These are phyloP conservation scores for Philereme vetulata DNA, from an alignment of 2,888 invertebrate species.

Conservation along the genomic window DNA sequence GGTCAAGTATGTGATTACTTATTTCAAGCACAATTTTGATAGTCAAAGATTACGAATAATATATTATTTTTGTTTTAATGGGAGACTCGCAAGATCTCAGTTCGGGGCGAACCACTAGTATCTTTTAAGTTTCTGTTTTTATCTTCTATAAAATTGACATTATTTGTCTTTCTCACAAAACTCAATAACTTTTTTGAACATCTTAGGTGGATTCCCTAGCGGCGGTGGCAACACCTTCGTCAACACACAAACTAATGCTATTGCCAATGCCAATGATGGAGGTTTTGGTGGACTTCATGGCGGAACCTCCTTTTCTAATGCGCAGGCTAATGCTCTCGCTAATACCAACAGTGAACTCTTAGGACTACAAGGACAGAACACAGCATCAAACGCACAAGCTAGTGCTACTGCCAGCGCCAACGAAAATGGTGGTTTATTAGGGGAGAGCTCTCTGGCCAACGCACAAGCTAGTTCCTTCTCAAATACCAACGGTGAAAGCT, in stretches of 20 bases:
- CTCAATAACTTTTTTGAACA: too few species aligned
- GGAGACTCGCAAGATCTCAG: too few species aligned
- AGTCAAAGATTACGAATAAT: too few species aligned
- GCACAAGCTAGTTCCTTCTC: neutral
- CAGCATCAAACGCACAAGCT: neutral
- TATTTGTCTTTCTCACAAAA: too few species aligned
- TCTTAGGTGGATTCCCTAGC: too few species aligned
- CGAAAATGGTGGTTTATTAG: neutral
- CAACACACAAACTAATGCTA: conserved; percentile 9
- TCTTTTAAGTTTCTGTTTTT: too few species aligned
- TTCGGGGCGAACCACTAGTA: too few species aligned
- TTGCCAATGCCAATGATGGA: neutral
- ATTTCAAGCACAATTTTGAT: too few species aligned
- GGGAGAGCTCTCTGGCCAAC: neutral
- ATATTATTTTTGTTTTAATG: too few species aligned
- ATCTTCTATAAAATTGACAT: too few species aligned
- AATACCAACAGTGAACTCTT: conserved; percentile 1
- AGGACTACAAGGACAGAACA: neutral
- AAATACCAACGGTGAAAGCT: neutral
- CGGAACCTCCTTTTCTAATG: neutral
- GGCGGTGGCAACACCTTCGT: neutral
- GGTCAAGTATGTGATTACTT: too few species aligned
- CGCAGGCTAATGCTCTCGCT: conserved; percentile 2
- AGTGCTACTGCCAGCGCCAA: neutral
- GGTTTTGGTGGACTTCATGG: neutral